These are phyloP conservation scores for Apantesis nais DNA, from an alignment of 2,888 invertebrate genomes.

Conservation along the genomic window DNA sequence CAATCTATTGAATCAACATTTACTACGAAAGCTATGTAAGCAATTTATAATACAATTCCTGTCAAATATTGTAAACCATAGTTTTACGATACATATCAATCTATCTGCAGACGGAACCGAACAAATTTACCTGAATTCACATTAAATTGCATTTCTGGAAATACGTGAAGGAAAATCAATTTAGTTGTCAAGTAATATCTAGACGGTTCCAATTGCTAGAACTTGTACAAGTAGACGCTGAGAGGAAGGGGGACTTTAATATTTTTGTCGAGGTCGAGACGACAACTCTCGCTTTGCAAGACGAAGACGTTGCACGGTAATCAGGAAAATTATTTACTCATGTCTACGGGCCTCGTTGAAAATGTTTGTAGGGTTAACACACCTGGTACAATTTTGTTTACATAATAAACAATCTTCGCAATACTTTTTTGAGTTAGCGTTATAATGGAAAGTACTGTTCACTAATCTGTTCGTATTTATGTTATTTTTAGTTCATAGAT, in stretches of 20 bases:
- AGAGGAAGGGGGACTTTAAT: conserved; percentile 66
- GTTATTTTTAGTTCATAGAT: neutral
- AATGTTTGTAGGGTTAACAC: conserved; percentile 64
- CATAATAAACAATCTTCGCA: neutral
- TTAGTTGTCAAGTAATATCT: conserved; percentile 65
- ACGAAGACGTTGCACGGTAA: conserved; percentile 77
- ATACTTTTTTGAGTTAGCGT: neutral
- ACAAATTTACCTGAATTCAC: conserved; percentile 45
- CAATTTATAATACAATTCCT: conserved; percentile 22
- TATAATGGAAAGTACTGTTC: neutral
- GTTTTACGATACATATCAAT: conserved; percentile 29
- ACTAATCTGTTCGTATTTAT: neutral
- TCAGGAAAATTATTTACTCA: conserved; percentile 85
- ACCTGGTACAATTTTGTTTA: neutral
- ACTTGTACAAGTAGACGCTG: conserved; percentile 46
- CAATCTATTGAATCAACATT: conserved; percentile 39
- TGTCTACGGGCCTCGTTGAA: conserved; percentile 72
- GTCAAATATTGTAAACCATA: conserved; percentile 28
- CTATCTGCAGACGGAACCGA: conserved; percentile 7
- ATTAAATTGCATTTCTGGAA: conserved; percentile 60
- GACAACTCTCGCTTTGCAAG: conserved; percentile 59
- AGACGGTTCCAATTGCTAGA: conserved; percentile 58
- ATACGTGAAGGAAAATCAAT: conserved; percentile 75
- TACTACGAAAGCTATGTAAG: conserved; percentile 13
- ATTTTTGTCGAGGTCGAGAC: conserved; percentile 73